Evolutionary conservation across 2,797 vertebrate genomes (phyloP).

Genomic region (Falco biarmicus): DNA sequence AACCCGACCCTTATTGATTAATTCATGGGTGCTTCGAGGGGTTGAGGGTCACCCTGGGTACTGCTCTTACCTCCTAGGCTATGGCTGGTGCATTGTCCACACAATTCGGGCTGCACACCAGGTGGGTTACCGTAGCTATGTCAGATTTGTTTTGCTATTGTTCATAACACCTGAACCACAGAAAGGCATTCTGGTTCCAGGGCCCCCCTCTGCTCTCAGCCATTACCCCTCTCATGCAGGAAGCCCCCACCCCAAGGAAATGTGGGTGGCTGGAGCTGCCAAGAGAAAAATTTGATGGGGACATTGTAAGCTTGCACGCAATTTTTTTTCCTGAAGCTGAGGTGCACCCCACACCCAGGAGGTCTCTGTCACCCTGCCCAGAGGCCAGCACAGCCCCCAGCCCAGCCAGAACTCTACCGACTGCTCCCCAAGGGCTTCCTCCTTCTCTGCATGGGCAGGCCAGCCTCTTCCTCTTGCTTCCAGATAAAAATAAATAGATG

Average conservation of each 20-base stretch:
- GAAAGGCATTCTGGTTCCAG: neutral
- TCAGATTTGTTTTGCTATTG: neutral
- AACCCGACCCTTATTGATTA: neutral
- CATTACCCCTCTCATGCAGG: neutral
- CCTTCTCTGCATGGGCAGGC: neutral
- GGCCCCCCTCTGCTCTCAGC: neutral
- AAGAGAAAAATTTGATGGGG: neutral
- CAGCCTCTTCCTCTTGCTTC: neutral
- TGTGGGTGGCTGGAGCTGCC: neutral
- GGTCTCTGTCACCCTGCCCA: neutral
- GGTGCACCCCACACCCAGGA: neutral
- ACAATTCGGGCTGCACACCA: neutral
- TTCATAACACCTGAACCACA: neutral
- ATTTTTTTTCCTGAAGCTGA: neutral
- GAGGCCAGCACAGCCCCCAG: neutral
- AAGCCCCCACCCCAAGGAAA: neutral
- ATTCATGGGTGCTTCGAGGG: neutral
- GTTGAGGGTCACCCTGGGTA: neutral
- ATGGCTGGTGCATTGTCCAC: accelerated
- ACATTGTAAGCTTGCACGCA: neutral
- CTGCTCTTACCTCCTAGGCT: neutral
- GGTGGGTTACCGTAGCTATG: neutral
- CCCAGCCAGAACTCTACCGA: neutral
- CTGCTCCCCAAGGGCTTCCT: neutral
- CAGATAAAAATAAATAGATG: neutral